These are phyloP conservation scores for Cheiracanthium punctorium DNA, from an alignment of 2,888 invertebrate species.

Conservation along the genomic window DNA sequence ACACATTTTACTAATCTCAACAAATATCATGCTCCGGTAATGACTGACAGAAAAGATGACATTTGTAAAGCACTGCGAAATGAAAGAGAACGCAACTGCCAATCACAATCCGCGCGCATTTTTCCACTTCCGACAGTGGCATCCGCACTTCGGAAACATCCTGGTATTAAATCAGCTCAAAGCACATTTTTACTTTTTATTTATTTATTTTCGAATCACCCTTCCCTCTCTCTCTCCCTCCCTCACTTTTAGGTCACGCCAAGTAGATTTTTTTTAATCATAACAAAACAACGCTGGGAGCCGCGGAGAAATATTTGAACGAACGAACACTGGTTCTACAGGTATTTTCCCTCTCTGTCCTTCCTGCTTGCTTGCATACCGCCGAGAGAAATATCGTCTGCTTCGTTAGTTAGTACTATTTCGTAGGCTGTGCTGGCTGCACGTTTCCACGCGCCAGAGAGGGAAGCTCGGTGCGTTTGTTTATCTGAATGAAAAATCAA, in stretches of 20 bases:
- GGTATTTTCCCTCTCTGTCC: conserved; percentile 57
- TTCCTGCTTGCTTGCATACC: conserved; percentile 55
- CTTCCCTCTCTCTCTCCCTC: neutral
- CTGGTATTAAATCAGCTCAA: conserved; percentile 20
- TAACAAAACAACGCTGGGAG: conserved; percentile 24
- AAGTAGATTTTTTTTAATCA: conserved; percentile 9
- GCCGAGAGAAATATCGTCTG: conserved; percentile 27
- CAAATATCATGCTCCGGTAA: no score
- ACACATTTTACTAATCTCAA: no score
- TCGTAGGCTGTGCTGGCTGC: neutral
- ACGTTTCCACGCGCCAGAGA: neutral
- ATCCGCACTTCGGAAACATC: conserved; percentile 35
- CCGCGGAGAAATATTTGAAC: conserved; percentile 31
- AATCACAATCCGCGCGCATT: no score
- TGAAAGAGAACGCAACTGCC: no score
- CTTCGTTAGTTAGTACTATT: conserved; percentile 40
- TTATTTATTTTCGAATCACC: neutral
- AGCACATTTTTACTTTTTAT: neutral
- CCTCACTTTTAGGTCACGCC: conserved; percentile 23
- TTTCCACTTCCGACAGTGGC: neutral
- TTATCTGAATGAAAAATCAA: no score
- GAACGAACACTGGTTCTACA: conserved; percentile 53
- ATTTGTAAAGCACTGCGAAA: no score
- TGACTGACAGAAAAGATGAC: no score
- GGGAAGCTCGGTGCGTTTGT: neutral